Percentiles rank a stretch among this genome's conserved stretches.
These are phyloP conservation scores for Vicugna pacos DNA, from an alignment of 2,113 vertebrate species.

Conservation along the genomic window DNA sequence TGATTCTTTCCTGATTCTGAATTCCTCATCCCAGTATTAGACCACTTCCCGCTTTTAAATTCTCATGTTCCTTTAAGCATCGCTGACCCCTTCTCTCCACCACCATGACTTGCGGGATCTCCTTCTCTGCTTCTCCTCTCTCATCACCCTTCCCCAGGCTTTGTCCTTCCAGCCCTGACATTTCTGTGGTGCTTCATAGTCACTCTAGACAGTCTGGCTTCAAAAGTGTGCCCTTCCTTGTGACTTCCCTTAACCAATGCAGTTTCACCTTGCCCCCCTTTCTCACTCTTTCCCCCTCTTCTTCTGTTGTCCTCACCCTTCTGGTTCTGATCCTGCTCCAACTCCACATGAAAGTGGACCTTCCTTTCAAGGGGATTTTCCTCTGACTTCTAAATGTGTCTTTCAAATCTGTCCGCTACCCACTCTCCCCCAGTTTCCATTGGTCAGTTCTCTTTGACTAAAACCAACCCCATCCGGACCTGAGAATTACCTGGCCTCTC, in stretches of 20 bases:
- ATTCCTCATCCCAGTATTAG: not conserved
- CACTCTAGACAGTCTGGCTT: not conserved
- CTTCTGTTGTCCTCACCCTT: not conserved
- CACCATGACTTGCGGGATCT: not conserved
- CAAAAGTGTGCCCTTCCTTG: not conserved
- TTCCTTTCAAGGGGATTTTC: not conserved
- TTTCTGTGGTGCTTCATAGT: not conserved
- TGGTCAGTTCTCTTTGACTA: slow-evolving; percentile 11
- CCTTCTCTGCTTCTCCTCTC: not conserved
- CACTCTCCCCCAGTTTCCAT: not conserved
- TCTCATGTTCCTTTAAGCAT: not conserved
- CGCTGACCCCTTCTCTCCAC: not conserved
- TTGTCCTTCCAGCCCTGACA: not conserved
- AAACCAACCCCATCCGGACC: not conserved
- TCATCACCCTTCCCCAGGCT: not conserved
- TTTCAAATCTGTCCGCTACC: not conserved
- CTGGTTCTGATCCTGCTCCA: not conserved
- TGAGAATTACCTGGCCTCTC: not conserved
- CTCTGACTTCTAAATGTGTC: slow-evolving; percentile 4
- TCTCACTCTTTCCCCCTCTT: not conserved
- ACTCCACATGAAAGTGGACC: not conserved
- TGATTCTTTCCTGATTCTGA: not conserved
- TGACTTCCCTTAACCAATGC: not conserved
- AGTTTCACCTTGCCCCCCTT: not conserved
- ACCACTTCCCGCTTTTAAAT: not conserved